These are phyloP conservation scores for Notospermus geniculatus DNA, from an alignment of 1,140 invertebrate species.

Conservation along the genomic window DNA sequence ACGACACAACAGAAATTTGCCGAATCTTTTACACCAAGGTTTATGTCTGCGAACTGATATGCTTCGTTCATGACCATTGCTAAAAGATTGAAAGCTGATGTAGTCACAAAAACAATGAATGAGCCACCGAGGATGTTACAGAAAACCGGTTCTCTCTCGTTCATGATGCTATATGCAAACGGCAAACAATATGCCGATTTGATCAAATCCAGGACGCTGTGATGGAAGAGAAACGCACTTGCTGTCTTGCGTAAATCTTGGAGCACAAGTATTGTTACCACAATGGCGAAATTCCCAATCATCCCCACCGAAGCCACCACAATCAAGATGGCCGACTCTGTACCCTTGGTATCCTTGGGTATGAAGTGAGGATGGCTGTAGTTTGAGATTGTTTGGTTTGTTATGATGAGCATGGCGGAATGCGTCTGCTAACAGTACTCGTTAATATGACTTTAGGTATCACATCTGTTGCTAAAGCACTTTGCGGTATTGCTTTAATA, in stretches of 20 bases:
- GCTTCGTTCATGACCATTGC: slow-evolving; percentile 87
- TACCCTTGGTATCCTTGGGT: slow-evolving; percentile 66
- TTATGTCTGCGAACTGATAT: slow-evolving; percentile 71
- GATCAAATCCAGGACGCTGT: slow-evolving; percentile 41
- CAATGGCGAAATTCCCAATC: slow-evolving; percentile 76
- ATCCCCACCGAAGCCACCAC: slow-evolving; percentile 76
- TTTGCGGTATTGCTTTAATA: too few relatives aligned
- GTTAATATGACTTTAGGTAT: too few relatives aligned
- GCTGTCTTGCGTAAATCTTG: slow-evolving; percentile 35
- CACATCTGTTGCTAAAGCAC: too few relatives aligned
- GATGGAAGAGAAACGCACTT: slow-evolving; percentile 46
- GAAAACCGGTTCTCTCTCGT: slow-evolving; percentile 79
- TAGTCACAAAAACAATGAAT: slow-evolving; percentile 83
- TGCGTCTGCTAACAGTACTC: neutral
- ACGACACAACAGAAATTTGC: slow-evolving; percentile 70
- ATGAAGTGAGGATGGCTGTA: too few relatives aligned
- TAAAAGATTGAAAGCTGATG: slow-evolving; percentile 86
- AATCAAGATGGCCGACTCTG: slow-evolving; percentile 76
- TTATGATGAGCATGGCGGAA: neutral
- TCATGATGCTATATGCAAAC: slow-evolving; percentile 70
- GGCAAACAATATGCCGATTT: slow-evolving; percentile 40
- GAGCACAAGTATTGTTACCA: slow-evolving; percentile 66
- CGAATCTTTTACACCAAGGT: slow-evolving; percentile 17
- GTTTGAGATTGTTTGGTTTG: too few relatives aligned
- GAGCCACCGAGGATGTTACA: slow-evolving; percentile 87